phyloP scores from a whole-genome alignment of 2,888 invertebrate genomes.

The Boloria euphrosyne region DNA sequence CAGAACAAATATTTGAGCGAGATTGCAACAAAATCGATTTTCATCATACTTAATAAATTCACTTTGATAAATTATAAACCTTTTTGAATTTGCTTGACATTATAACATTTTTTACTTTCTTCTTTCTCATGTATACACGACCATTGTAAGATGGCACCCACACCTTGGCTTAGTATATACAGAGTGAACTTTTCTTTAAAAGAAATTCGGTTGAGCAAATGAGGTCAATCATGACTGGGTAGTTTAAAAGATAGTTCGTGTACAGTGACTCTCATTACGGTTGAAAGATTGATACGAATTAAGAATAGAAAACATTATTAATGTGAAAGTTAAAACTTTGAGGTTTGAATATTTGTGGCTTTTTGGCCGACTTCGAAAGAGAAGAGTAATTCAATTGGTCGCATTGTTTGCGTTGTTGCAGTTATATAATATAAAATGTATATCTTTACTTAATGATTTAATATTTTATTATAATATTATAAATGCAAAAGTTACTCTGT shows the following conservation, averaged over 20 bases:
- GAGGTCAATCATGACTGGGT: slow-evolving; percentile 28
- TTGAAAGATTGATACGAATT: background rate
- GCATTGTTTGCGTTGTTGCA: too few species aligned
- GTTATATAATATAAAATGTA: too few species aligned
- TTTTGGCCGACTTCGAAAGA: too few species aligned
- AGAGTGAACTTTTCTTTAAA: slow-evolving; percentile 5
- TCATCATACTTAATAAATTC: too few species aligned
- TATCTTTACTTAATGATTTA: too few species aligned
- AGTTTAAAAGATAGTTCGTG: slow-evolving; percentile 16
- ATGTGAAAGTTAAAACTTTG: too few species aligned
- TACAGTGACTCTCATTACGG: slow-evolving; percentile 13
- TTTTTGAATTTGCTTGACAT: slow-evolving; percentile 2
- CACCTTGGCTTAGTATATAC: slow-evolving; percentile 9
- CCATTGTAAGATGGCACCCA: slow-evolving; percentile 24
- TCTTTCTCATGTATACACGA: slow-evolving; percentile 13
- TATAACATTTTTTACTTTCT: background rate
- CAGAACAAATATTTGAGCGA: too few species aligned
- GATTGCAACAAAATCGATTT: too few species aligned
- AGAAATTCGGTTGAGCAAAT: slow-evolving; percentile 16
- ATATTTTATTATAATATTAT: too few species aligned
- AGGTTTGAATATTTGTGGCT: too few species aligned
- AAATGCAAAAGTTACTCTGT: too few species aligned
- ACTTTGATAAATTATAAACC: background rate
- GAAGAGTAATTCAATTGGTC: background rate
- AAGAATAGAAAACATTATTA: background rate